These are phyloP conservation scores for Rhagologus leucostigma DNA, from an alignment of 2,113 vertebrate genomes.

Conservation along the genomic window DNA sequence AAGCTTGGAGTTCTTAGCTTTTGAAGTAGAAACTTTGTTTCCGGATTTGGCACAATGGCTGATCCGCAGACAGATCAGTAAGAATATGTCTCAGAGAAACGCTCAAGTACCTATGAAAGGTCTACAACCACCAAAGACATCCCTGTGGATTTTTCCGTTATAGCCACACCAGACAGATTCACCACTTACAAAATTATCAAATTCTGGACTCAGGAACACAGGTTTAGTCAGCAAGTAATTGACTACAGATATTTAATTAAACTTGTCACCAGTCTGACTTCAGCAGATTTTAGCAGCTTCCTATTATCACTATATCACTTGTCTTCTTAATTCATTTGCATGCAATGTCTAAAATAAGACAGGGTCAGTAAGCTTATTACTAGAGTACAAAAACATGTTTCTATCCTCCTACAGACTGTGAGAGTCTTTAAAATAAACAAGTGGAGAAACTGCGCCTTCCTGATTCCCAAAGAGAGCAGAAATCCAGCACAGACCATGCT, in stretches of 20 bases:
- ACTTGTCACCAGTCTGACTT: background rate
- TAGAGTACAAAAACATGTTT: background rate
- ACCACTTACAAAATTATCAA: background rate
- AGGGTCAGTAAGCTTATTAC: background rate
- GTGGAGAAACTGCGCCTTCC: background rate
- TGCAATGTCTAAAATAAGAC: background rate
- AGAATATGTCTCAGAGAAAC: background rate
- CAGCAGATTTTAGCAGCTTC: too few species aligned
- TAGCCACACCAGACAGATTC: background rate
- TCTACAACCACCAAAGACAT: background rate
- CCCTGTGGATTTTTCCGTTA: background rate
- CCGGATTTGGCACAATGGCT: background rate
- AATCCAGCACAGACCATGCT: background rate
- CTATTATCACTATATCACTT: background rate
- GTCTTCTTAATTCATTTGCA: background rate
- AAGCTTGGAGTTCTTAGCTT: background rate
- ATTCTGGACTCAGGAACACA: background rate
- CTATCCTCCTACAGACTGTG: background rate
- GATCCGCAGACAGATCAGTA: background rate
- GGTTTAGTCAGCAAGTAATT: background rate
- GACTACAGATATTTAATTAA: background rate
- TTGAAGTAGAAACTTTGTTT: background rate
- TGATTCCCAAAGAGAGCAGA: background rate
- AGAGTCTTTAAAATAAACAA: background rate
- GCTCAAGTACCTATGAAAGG: background rate